Percentiles rank a stretch among this genome's conserved stretches.
Evolutionary conservation across 2,113 vertebrate species (phyloP).

Genomic region (Electrona antarctica): DNA sequence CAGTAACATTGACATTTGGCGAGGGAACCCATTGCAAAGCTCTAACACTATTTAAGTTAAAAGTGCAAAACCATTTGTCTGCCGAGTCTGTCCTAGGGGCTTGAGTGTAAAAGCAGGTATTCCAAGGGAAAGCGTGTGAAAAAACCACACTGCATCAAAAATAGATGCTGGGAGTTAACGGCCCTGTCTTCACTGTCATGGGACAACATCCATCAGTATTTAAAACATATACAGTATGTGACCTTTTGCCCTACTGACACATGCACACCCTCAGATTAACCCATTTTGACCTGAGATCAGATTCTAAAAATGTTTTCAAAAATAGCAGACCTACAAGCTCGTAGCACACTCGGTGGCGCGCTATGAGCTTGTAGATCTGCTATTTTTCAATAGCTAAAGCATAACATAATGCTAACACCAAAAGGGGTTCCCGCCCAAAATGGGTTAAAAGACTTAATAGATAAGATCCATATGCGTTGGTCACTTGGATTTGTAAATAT

Average conservation of each 20-base stretch:
- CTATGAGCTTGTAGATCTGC: no score
- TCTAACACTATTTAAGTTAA: conserved; percentile 22
- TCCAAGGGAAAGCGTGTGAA: conserved; percentile 39
- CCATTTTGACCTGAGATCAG: no score
- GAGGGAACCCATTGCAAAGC: no score
- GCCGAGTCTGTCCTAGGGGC: background rate
- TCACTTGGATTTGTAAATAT: conserved; percentile 6
- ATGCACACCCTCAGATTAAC: conserved; percentile 27
- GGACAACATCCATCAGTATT: conserved; percentile 29
- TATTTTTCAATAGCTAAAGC: no score
- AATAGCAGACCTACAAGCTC: no score
- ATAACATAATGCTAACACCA: no score
- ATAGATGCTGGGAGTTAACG: conserved; percentile 25
- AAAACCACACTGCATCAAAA: conserved; percentile 55
- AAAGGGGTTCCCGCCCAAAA: no score
- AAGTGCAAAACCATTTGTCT: conserved; percentile 22
- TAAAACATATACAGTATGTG: conserved; percentile 7
- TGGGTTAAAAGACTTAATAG: conserved; percentile 31
- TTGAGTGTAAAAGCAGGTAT: conserved; percentile 18
- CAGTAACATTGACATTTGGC: no score
- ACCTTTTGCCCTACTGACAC: conserved; percentile 24
- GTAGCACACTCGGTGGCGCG: no score
- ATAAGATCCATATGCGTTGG: conserved; percentile 7
- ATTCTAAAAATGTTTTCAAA: no score
- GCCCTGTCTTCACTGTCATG: conserved; percentile 39